Evolutionary conservation across 2,797 vertebrate genomes (phyloP).

Genomic region (Ibycter americanus): DNA sequence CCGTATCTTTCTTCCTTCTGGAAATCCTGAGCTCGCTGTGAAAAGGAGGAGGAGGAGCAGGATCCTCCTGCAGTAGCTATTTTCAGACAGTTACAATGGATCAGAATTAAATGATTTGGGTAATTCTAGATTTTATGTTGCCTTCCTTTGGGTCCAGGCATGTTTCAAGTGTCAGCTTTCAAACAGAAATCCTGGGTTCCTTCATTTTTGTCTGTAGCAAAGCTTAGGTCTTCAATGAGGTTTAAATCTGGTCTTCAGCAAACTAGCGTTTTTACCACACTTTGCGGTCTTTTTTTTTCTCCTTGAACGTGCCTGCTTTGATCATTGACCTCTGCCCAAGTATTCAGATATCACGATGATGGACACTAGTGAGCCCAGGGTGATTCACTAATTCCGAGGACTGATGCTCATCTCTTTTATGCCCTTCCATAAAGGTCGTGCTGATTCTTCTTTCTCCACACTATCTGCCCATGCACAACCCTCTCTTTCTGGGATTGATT

Average conservation of each 20-base stretch:
- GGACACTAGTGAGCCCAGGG: constrained; percentile 51
- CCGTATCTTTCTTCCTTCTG: neutral
- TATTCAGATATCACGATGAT: constrained; percentile 45
- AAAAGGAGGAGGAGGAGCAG: neutral
- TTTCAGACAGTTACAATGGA: neutral
- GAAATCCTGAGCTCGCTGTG: neutral
- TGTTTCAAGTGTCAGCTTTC: neutral
- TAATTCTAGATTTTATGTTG: constrained; percentile 23
- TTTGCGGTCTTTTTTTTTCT: neutral
- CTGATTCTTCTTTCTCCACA: constrained; percentile 43
- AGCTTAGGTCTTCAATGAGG: neutral
- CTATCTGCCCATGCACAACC: constrained; percentile 30
- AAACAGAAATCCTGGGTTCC: neutral
- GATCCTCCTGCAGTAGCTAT: neutral
- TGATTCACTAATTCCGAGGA: constrained; percentile 41
- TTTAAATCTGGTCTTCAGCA: constrained; percentile 45
- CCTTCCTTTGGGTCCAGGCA: neutral
- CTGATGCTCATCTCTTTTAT: constrained; percentile 43
- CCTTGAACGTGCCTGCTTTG: constrained; percentile 30
- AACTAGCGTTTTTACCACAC: constrained; percentile 11
- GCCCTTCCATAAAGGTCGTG: constrained; percentile 48
- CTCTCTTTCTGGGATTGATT: constrained; percentile 19
- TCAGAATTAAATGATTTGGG: neutral
- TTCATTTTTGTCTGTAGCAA: constrained; percentile 7
- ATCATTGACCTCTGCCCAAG: constrained; percentile 66